Conservation (phyloP, 1,140 invertebrate species). For the Cephus cinctus region DNA sequence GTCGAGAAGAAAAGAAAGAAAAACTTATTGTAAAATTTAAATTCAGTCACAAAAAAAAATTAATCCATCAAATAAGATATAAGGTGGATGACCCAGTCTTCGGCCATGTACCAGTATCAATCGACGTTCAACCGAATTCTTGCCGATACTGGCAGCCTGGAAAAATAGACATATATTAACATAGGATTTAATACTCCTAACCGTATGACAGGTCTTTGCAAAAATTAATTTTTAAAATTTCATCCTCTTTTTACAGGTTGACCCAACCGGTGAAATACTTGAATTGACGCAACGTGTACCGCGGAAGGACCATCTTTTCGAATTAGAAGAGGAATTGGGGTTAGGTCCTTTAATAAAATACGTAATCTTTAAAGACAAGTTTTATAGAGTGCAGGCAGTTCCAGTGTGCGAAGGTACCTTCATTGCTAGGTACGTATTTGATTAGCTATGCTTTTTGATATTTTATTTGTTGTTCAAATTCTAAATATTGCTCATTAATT, state of each 20-base stretch:
- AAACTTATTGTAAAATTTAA: too few species aligned
- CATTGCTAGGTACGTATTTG: slow-evolving; percentile 65
- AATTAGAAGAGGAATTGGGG: slow-evolving; percentile 74
- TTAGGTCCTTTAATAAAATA: slow-evolving; percentile 72
- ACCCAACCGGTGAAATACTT: slow-evolving; percentile 78
- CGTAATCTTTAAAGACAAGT: slow-evolving; percentile 70
- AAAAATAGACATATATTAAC: too few species aligned
- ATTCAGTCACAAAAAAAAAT: too few species aligned
- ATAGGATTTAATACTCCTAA: too few species aligned
- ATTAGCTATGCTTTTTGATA: background rate
- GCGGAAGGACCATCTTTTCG: slow-evolving; percentile 88
- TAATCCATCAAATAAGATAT: too few species aligned
- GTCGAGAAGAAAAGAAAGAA: too few species aligned
- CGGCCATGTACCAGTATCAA: too few species aligned
- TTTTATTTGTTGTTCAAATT: background rate
- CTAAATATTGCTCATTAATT: slow-evolving; percentile 21
- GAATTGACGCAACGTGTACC: slow-evolving; percentile 70
- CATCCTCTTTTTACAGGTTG: slow-evolving; percentile 50
- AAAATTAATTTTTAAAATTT: too few species aligned
- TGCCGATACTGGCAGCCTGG: too few species aligned
- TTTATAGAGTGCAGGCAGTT: slow-evolving; percentile 82
- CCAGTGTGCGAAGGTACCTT: slow-evolving; percentile 74
- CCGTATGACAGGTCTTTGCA: too few species aligned
- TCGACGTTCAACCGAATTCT: too few species aligned
- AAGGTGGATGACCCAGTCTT: too few species aligned